A percentile compares a stretch with the other conserved stretches of the same genome.
Evolutionary conservation across 30 jellyfish, hydroid and myxozoan species (phyloP).

Genomic region (Rhopilema esculentum): DNA sequence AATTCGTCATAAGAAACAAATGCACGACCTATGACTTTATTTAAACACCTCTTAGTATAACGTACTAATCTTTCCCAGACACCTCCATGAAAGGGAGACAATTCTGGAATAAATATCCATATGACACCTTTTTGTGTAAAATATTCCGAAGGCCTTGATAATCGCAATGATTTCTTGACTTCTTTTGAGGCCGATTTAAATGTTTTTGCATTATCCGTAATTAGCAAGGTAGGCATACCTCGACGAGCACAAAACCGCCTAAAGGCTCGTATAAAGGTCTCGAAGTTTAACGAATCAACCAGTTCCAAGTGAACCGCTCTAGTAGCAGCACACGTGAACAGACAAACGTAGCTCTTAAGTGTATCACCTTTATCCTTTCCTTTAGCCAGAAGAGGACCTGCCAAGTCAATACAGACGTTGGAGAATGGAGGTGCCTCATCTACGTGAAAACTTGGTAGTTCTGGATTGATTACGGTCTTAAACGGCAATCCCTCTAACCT

Average conservation of each 20-base stretch:
- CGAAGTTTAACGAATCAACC: conserved; percentile 14
- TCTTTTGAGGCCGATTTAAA: conserved; percentile 34
- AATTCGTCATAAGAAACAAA: not conserved
- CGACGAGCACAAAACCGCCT: conserved; percentile 24
- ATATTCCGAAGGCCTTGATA: conserved; percentile 20
- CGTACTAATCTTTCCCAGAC: conserved; percentile 51
- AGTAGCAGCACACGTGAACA: conserved; percentile 59
- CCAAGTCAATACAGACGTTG: conserved; percentile 44
- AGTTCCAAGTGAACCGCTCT: conserved; percentile 67
- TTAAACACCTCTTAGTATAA: conserved; percentile 20
- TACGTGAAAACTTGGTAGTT: conserved; percentile 36
- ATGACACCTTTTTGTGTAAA: conserved; percentile 24
- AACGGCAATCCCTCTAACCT: too few relatives aligned
- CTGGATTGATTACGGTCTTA: conserved; percentile 6
- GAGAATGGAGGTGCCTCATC: conserved; percentile 60
- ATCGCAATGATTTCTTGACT: conserved; percentile 37
- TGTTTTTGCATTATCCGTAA: too few relatives aligned
- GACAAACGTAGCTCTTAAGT: conserved; percentile 29
- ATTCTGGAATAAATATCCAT: conserved; percentile 24
- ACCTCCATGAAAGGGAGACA: conserved; percentile 63
- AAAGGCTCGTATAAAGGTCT: conserved; percentile 21
- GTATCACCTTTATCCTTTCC: not conserved
- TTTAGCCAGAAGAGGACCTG: conserved; percentile 27
- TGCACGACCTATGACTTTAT: conserved; percentile 10
- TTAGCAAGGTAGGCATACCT: conserved; percentile 33